Evolutionary conservation across 2,113 vertebrate species (phyloP), one percentile per base, ranked within the genome.

Genomic region (Phalacrocorax pelagicus): DNA sequence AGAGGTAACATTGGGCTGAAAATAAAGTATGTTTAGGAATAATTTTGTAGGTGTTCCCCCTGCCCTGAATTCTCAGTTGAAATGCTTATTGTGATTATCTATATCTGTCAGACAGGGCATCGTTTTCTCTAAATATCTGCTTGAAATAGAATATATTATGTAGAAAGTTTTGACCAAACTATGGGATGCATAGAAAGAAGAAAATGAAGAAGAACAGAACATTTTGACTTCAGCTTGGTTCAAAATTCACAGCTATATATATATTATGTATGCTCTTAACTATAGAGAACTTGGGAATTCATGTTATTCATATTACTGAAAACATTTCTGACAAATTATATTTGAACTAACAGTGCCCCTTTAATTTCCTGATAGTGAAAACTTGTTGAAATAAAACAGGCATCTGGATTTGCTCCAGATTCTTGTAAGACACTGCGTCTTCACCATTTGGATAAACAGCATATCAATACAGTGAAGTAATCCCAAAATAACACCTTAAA

Each of bases 321-420:
- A 94, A 80, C 24, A 58, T 58, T 73, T 90, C 55, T 86, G 82
- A 38, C 42, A 55, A 88, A 51, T 66, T 62, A 66, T 49, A 70
- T 67, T 93, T 91, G 92, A 87, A 81, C 38, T 80, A 85, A 87
- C 19, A 77, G 20, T 87, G 40, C 26, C 51, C 38, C 84, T 94
- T 92, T 91, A 86, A 90, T 80, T 92, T 78, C 47, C 62, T 34
- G 26, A 66, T 58, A 86, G 78, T 47, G 79, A 88, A 95, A 96
- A 91, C 87, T 80, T 89, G 49, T 88, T 96, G 90, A 97, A 93
- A 97, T 89, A 79, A 97, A 96, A 55, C 95, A 97, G 86, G 59
- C 66, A 51, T 40, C 86, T 96, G 92, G 83, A 85, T 96, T 51
- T 49, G 26, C 61, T 94, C 90, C 78, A 91, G 32, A 70, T 92